Percentiles rank a stretch among this genome's conserved stretches.
phyloP scores from a whole-genome alignment of 2,888 invertebrate species.

The Drosophila longiperda region DNA sequence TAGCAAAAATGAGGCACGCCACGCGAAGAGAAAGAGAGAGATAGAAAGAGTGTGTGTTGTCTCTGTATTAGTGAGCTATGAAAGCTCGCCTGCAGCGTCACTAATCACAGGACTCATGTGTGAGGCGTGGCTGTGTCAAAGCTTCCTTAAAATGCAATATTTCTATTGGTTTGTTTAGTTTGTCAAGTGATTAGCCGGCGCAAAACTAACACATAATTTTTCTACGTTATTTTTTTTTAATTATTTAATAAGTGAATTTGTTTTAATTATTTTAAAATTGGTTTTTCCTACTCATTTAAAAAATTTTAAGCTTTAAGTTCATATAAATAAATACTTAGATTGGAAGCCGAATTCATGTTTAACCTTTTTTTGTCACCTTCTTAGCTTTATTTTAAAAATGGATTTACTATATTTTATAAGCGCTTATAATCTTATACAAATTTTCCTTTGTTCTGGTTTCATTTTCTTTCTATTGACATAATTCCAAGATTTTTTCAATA shows the following conservation, averaged over 20 bases:
- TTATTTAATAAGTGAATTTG: not conserved
- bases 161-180: not conserved
- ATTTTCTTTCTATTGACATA: not conserved
- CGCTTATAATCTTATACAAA: not conserved
- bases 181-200: constrained; percentile 41
- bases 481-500: not conserved
- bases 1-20: constrained; percentile 45
- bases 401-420: fast-evolving
- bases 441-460: not conserved
- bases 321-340: not conserved
- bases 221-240: fast-evolving
- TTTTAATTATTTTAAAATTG: not conserved
- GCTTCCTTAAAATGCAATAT: not conserved
- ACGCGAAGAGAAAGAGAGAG: not conserved
- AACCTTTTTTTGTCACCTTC: not conserved
- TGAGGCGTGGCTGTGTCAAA: constrained; percentile 26
- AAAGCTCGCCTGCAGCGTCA: constrained; percentile 17
- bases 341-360: not conserved
- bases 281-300: not conserved
- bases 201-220: not conserved
- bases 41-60: not conserved
- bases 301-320: not conserved
- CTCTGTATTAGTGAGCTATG: constrained; percentile 11
- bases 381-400: not conserved
- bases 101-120: not conserved